These are phyloP conservation scores for Notarius lentiginosus DNA, from an alignment of 2,113 vertebrate species.

Conservation along the genomic window DNA sequence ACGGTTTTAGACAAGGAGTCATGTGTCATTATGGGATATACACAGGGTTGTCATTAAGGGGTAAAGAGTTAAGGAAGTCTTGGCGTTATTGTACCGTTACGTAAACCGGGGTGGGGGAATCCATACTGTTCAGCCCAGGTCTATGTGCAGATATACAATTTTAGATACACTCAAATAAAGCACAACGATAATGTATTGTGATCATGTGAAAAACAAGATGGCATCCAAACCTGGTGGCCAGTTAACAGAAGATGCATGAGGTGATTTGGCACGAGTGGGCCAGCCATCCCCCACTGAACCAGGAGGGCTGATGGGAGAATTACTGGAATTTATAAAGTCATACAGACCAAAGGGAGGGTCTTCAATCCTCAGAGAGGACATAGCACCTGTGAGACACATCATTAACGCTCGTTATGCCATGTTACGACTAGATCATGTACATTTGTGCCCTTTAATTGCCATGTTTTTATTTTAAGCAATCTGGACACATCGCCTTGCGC, in stretches of 20 bases:
- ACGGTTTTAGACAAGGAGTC: too few species aligned
- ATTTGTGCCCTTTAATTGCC: too few species aligned
- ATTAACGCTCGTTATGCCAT: background rate
- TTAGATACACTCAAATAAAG: background rate
- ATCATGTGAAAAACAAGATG: background rate
- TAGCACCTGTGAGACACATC: slow-evolving; percentile 81
- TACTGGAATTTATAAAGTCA: slow-evolving; percentile 91
- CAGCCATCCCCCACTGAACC: slow-evolving; percentile 96
- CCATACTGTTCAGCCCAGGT: background rate
- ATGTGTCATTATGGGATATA: too few species aligned
- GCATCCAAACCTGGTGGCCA: slow-evolving; percentile 84
- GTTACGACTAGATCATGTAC: background rate
- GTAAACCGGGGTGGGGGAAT: too few species aligned
- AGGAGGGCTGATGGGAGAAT: slow-evolving; percentile 93
- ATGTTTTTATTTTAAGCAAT: too few species aligned
- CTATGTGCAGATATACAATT: background rate
- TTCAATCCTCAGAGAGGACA: slow-evolving; percentile 97
- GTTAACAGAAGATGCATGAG: slow-evolving; percentile 93
- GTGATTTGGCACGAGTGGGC: slow-evolving; percentile 98
- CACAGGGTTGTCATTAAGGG: too few species aligned
- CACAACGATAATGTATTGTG: background rate
- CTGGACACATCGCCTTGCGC: too few species aligned
- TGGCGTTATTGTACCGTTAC: background rate
- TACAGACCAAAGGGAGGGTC: slow-evolving; percentile 91
- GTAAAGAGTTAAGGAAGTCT: background rate